Percentiles rank a stretch among this genome's conserved stretches.
Conservation (phyloP, 1,140 invertebrate genomes). For the Drosophila pachea region DNA sequence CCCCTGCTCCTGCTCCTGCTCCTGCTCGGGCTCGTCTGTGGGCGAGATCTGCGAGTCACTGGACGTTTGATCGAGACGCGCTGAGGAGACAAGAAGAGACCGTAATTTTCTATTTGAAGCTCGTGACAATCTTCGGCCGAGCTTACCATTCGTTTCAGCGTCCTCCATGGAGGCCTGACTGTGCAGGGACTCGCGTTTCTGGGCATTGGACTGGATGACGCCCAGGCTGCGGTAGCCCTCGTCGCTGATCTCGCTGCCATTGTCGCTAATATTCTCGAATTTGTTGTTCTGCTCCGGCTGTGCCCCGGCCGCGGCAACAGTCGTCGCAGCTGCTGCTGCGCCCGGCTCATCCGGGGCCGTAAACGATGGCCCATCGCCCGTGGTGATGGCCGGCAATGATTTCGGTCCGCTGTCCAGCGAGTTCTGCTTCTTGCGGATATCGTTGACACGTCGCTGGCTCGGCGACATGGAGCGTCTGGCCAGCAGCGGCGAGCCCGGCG, state of each 20-base stretch:
- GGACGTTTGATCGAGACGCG: constrained; percentile 78
- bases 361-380: not conserved
- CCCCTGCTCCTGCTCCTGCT: not conserved
- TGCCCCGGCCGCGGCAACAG: not conserved
- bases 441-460: constrained; percentile 72
- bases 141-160: constrained; percentile 84
- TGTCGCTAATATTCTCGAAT: constrained; percentile 86
- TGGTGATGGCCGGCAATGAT: constrained; percentile 45
- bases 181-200: constrained; percentile 83
- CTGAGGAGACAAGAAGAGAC: constrained; percentile 37
- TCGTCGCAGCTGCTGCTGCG: not conserved
- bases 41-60: constrained; percentile 78
- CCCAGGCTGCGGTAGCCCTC: constrained; percentile 91
- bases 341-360: no score
- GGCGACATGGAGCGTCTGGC: constrained; percentile 78
- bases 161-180: constrained; percentile 85
- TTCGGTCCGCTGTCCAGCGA: constrained; percentile 54
- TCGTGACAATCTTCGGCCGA: not conserved
- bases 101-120: no score
- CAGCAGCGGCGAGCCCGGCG: constrained; percentile 47
- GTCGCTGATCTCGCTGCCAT: constrained; percentile 91
- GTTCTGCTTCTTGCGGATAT: constrained; percentile 73
- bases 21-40: constrained; percentile 54
- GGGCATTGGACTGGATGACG: constrained; percentile 82
- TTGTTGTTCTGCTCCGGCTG: constrained; percentile 70